A percentile compares a stretch with the other conserved stretches of the same genome.
phyloP scores from a whole-genome alignment of 2,888 invertebrate species.

The Eupithecia subumbrata region DNA sequence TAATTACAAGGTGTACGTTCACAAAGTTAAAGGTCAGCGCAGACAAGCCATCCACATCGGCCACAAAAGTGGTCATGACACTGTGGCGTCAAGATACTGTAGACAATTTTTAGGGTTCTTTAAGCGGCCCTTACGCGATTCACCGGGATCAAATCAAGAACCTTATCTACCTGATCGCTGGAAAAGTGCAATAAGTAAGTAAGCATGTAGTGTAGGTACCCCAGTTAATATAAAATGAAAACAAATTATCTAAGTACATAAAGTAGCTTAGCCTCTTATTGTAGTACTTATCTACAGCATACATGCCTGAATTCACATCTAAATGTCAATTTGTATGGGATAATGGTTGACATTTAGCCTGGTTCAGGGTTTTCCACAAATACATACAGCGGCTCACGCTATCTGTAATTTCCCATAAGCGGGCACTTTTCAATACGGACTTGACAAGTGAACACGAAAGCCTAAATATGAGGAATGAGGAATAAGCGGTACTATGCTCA shows the following conservation, averaged over 20 bases:
- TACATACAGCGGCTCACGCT: slow-evolving; percentile 6
- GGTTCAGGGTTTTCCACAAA: slow-evolving; percentile 4
- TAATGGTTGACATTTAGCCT: not conserved
- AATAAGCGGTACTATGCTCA: not conserved
- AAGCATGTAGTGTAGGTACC: too few species aligned
- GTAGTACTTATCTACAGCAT: too few species aligned
- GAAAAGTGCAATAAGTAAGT: too few species aligned
- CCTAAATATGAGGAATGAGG: slow-evolving; percentile 2
- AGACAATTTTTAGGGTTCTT: not conserved
- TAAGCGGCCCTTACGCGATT: too few species aligned
- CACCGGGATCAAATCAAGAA: not conserved
- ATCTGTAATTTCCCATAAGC: slow-evolving; percentile 19
- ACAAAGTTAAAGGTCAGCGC: not conserved
- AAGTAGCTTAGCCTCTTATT: too few species aligned
- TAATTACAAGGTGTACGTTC: slow-evolving; percentile 46
- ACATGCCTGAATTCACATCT: not conserved
- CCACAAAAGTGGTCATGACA: not conserved
- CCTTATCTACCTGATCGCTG: not conserved
- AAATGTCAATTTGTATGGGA: not conserved
- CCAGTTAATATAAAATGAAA: not conserved
- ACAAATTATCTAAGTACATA: not conserved
- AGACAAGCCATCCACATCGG: not conserved
- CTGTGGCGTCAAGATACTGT: not conserved
- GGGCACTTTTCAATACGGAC: slow-evolving; percentile 13
- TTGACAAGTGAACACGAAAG: slow-evolving; percentile 11